Evolutionary conservation across 1,140 invertebrate genomes (phyloP), one percentile per base, ranked within the genome.

Genomic region (Nomia melanderi): DNA sequence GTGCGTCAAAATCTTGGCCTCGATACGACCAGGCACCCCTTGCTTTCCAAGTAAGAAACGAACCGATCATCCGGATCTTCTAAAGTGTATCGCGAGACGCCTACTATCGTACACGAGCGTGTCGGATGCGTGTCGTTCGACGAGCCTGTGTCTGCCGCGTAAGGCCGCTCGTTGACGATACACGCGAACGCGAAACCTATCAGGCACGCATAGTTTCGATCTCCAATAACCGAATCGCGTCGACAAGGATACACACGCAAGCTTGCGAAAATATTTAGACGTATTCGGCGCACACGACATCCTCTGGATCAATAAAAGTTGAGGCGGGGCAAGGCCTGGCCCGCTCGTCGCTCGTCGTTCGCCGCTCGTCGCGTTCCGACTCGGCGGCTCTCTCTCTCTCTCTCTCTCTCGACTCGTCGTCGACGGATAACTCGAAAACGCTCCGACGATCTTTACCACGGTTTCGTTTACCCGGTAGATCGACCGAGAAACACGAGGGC

Each of bases 1-100:
- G 75, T 78, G 72, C 83, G 70, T 87, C 86, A 89, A 90, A 90
- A 91, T 90, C 85, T 88, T 88, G 85, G 86, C 89, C 88, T 85
- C 88, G 80, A 87, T 90, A 88, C 75, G n/a, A n/a, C n/a, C n/a
- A n/a, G n/a, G n/a, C n/a, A 54, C 44, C 50, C 70, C 25, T 27
- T 17, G 1, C 41, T 60, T n/a, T 6, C 29, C 50, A 23, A 20
- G n/a, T 33, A 23, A 29, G 27, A 39, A 64, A 53, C 7, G 8
- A 2, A 4, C 1, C 11, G 25, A n/a, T 50, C 23, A n/a, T 50
- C 7, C 17, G 20, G 44, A 39, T 0, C 25, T 67, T 23, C 56
- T 27, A 9, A 41, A 25, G 50, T 12, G 41, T 14, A 44, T 36
- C 8, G 33, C 8, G 8, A 3, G 8, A 36, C 33, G 33, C 33